Conservation (phyloP, 1,140 invertebrate species). For the Manduca sexta region DNA sequence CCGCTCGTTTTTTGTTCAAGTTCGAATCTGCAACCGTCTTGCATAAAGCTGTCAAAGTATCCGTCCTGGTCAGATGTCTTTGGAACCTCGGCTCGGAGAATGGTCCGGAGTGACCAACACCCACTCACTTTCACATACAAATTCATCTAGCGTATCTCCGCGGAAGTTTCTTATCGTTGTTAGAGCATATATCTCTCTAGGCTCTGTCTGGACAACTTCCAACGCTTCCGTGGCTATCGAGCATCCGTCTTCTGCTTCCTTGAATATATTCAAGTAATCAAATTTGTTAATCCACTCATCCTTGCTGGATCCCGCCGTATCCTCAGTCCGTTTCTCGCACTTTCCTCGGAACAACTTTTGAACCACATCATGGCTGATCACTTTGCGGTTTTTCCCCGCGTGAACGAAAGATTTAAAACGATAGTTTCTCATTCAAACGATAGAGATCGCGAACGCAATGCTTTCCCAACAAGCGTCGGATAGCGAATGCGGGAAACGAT, state of each 20-base stretch:
- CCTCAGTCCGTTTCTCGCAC: constrained; percentile 55
- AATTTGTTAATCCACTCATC: constrained; percentile 18
- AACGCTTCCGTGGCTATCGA: constrained; percentile 14
- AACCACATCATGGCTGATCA: constrained; percentile 76
- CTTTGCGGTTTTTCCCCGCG: constrained; percentile 75
- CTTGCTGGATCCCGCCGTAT: constrained; percentile 12
- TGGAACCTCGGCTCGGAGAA: constrained; percentile 51
- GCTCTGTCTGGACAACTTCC: constrained; percentile 12
- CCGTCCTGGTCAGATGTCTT: constrained; percentile 33
- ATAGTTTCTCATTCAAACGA: constrained; percentile 76
- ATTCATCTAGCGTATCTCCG: constrained; percentile 42
- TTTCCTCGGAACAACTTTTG: constrained; percentile 75
- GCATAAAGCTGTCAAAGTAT: constrained; percentile 42
- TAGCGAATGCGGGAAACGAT: constrained; percentile 24
- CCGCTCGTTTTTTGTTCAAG: constrained; percentile 23
- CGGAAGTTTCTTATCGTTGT: constrained; percentile 59
- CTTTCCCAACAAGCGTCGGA: constrained; percentile 24
- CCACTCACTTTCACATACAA: constrained; percentile 55
- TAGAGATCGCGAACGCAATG: background rate
- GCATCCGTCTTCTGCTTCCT: constrained; percentile 1
- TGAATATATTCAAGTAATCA: constrained; percentile 10
- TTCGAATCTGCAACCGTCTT: constrained; percentile 31
- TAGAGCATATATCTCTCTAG: constrained; percentile 46
- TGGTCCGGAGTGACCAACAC: constrained; percentile 47
- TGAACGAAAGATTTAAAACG: constrained; percentile 75